Percentiles rank a stretch among this genome's conserved stretches.
phyloP scores from a whole-genome alignment of 1,140 invertebrate genomes.

The Subanguina moxae region DNA sequence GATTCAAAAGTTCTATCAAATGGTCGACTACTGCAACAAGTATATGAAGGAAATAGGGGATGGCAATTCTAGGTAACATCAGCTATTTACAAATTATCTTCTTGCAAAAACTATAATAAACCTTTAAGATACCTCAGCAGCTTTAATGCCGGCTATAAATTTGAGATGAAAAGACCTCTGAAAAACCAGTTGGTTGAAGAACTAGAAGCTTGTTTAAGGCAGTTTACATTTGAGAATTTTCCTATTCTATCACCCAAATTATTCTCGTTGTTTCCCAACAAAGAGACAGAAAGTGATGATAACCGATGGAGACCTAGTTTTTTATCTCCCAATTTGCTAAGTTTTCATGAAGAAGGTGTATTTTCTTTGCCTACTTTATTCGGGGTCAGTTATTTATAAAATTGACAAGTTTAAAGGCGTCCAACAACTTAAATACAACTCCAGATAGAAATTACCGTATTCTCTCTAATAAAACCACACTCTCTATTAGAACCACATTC shows the following conservation, averaged over 20 bases:
- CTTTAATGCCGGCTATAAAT: background rate
- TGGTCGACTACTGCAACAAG: slow-evolving; percentile 18
- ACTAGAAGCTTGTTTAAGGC: background rate
- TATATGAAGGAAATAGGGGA: slow-evolving; percentile 21
- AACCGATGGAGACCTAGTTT: background rate
- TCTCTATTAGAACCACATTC: too few relatives aligned
- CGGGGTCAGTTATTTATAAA: slow-evolving; percentile 9
- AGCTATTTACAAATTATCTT: background rate
- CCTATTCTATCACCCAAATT: slow-evolving; percentile 8
- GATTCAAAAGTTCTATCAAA: slow-evolving; percentile 21
- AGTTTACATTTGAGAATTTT: slow-evolving; percentile 8
- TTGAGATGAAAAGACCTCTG: background rate
- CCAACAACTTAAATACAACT: too few relatives aligned
- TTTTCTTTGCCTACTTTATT: slow-evolving; percentile 10
- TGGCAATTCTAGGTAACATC: slow-evolving; percentile 20
- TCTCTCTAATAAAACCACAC: too few relatives aligned
- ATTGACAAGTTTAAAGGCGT: background rate
- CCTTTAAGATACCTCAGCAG: slow-evolving; percentile 2
- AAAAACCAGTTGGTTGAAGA: slow-evolving; percentile 5
- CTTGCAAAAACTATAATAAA: background rate
- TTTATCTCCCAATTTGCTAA: slow-evolving; percentile 8
- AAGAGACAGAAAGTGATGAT: slow-evolving; percentile 2
- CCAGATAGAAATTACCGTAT: too few relatives aligned
- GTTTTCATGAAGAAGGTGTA: slow-evolving; percentile 11
- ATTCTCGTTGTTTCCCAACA: slow-evolving; percentile 9